phyloP scores from a whole-genome alignment of 2,888 invertebrate genomes.

The Ophioninae sp. region DNA sequence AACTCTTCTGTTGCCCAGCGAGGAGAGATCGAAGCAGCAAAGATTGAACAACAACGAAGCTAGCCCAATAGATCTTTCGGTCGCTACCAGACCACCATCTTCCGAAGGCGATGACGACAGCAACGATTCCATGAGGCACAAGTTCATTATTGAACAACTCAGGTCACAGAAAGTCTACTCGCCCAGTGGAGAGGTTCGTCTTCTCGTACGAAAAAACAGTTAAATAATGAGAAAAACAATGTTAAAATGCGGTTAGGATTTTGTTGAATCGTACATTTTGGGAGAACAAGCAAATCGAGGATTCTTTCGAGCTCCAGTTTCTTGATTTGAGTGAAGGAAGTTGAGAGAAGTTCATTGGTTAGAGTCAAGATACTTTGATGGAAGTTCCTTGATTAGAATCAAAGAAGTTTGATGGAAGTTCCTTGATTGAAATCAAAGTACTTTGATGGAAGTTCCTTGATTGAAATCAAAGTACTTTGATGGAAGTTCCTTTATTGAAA shows the following conservation, averaged over 20 bases:
- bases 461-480: no score
- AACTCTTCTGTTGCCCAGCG: constrained; percentile 72
- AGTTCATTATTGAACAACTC: constrained; percentile 78
- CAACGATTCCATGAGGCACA: constrained; percentile 78
- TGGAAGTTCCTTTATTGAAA: no score
- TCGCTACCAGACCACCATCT: constrained; percentile 78
- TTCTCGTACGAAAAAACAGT: not conserved
- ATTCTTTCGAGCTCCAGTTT: no score
- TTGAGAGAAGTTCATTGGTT: no score
- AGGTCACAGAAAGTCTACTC: constrained; percentile 78
- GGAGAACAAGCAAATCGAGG: no score
- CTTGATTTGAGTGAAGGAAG: no score
- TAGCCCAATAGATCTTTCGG: constrained; percentile 79
- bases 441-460: no score
- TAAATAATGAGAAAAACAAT: not conserved
- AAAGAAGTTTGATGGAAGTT: no score
- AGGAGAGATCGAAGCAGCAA: constrained; percentile 73
- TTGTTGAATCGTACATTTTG: no score
- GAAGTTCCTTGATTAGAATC: no score
- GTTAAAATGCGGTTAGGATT: not conserved
- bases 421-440: no score
- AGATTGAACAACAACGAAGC: constrained; percentile 77
- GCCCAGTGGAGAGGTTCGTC: constrained; percentile 76
- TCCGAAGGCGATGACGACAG: constrained; percentile 77
- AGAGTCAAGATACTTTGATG: no score